Evolutionary conservation across 2,113 vertebrate genomes (phyloP).

Genomic region (Pao palembangensis): DNA sequence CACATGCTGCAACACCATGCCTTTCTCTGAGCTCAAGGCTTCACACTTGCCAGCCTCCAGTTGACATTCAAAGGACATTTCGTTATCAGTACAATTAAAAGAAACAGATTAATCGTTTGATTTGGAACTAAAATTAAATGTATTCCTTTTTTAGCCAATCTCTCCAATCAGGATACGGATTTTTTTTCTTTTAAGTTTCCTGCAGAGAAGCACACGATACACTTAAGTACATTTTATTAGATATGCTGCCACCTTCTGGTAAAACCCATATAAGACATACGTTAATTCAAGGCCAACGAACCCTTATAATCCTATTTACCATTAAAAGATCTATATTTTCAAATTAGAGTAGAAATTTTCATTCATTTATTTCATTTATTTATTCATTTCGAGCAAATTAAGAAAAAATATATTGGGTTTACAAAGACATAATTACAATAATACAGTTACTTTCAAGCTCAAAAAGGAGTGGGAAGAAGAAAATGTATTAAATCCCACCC

Average conservation of each 20-base stretch:
- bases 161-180: background rate
- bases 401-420: too few species aligned
- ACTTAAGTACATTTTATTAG: background rate
- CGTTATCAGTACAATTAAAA: slow-evolving; percentile 7
- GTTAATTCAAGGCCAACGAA: too few species aligned
- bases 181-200: background rate
- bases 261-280: slow-evolving; percentile 17
- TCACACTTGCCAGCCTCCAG: slow-evolving; percentile 17
- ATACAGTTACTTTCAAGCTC: too few species aligned
- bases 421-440: too few species aligned
- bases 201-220: background rate
- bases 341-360: background rate
- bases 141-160: background rate
- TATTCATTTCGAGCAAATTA: too few species aligned
- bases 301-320: too few species aligned
- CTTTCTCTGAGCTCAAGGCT: slow-evolving; percentile 29
- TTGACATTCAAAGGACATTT: slow-evolving; percentile 30
- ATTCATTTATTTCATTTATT: too few species aligned
- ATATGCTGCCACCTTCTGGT: slow-evolving; percentile 58
- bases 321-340: background rate
- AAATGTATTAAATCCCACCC: too few species aligned
- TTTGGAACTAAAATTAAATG: background rate
- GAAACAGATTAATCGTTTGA: slow-evolving; percentile 18
- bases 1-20: slow-evolving; percentile 44
- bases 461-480: too few species aligned